Conservation (phyloP, 2,797 vertebrate species). For the Pelodytes ibericus region DNA sequence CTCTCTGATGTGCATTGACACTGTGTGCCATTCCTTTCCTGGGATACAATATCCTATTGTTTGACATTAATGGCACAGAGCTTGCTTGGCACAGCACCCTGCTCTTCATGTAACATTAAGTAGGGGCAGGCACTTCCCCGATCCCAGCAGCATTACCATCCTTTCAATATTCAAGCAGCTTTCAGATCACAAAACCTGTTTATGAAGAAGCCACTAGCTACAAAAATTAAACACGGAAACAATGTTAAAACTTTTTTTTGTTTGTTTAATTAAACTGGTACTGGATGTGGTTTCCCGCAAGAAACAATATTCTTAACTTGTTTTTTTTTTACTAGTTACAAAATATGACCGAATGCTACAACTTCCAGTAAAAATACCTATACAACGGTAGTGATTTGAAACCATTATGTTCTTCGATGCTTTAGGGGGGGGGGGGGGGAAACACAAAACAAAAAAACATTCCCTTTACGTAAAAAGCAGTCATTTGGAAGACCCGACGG, state of each 20-base stretch:
- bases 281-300: constrained; percentile 58
- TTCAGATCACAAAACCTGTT: no score
- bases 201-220: no score
- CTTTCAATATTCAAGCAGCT: no score
- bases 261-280: constrained; percentile 50
- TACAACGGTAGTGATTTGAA: constrained; percentile 24
- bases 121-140: no score
- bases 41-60: no score
- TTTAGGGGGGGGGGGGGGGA: constrained; percentile 5
- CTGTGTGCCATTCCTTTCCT: no score
- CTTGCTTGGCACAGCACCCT: no score
- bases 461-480: constrained; percentile 62
- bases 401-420: constrained; percentile 55
- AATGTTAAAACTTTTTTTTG: constrained; percentile 18
- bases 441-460: not conserved
- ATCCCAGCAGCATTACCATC: no score
- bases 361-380: constrained; percentile 29
- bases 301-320: constrained; percentile 20
- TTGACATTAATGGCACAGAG: no score
- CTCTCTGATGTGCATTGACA: no score
- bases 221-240: constrained; percentile 12
- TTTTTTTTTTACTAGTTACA: constrained; percentile 40
- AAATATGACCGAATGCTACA: constrained; percentile 14
- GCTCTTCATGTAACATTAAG: no score
- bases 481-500: constrained; percentile 65